Evolutionary conservation across 2,113 vertebrate genomes (phyloP), one percentile per base, ranked within the genome.

Genomic region (Lophotis ruficrista): DNA sequence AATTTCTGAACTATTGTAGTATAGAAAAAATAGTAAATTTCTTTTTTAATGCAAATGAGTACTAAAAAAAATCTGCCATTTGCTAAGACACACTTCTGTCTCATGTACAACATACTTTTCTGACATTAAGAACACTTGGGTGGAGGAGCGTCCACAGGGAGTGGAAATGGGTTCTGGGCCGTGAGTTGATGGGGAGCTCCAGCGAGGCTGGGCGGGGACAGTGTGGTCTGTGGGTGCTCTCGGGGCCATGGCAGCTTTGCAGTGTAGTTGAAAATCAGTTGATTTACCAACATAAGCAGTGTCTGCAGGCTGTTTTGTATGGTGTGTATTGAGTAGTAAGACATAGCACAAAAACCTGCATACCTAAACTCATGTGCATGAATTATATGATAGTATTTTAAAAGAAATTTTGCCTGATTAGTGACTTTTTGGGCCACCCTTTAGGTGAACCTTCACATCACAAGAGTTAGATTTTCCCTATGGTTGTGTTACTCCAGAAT

Each of bases 111-210:
- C 1, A 7, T 30, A 8, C 5, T 73, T 91, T 87, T 72, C 27
- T 66, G 30, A 38, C 10, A 21, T 6, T 35, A 53, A 48, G 38
- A 77, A 38, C 1, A 16, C 53, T 21, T 65, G 37, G 4, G 14
- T 81, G 50, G 25, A 38, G 15, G 7, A 64, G 7, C 14, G 19
- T 7, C 5, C 1, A 9, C 31, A 30, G 1, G 4, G 4, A 2
- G 3, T 77, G 38, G 16, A 45, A 13, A 21, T 35, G 13, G 2
- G 22, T 57, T 9, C 51, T 37, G 65, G 45, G 9, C 30, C 21
- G 5, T 0, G 1, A 47, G 20, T 2, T 1, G 19, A 4, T 19
- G 28, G 11, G 12, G 14, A 48, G 3, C 10, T 60, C 19, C 8
- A 3, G 7, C n/a, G 23, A 57, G 24, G n/a, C 5, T 35, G 33